Evolutionary conservation across 2,113 vertebrate genomes (phyloP), one percentile per base, ranked within the genome.

Genomic region (Numenius arquata): DNA sequence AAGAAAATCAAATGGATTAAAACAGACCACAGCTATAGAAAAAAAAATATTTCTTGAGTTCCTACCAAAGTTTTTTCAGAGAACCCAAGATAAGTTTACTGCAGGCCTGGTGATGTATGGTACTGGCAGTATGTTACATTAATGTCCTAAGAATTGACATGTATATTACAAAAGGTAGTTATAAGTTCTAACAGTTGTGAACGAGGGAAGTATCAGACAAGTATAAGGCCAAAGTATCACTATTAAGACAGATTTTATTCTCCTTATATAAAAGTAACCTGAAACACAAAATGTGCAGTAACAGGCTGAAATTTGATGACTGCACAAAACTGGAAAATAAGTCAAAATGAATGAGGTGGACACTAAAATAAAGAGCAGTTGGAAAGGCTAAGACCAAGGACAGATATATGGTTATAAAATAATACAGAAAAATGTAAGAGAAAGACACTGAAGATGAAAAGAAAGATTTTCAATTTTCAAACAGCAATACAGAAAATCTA

Each of bases 231-330:
- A 96, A 92, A 93, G 84, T 83, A 93, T 87, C 89, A 91, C 86
- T 96, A 96, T 94, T 90, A 96, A 95, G 95, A 96, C 43, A 80
- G 76, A 94, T 95, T 94, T 93, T 93, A 90, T 92, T 96, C 91
- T 53, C 80, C 66, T 95, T 94, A 81, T 75, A 95, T 89, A 87
- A 85, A 93, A 92, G 88, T 95, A 96, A 92, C 63, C 26, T 47
- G 77, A 88, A 96, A 96, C 67, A 92, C 67, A 86, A 72, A 92
- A 93, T 96, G 92, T 96, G 84, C 93, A 88, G 43, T 96, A 93
- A 90, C 65, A 84, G 70, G 73, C 74, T 88, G 85, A 97, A 97
- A 97, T 94, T 71, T 96, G 96, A 97, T 97, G 96, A 97, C 81
- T 94, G 75, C 62, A 96, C 96, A 95, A 93, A 96, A 94, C 92